A percentile compares a stretch with the other conserved stretches of the same genome.
phyloP scores from a whole-genome alignment of 2,888 invertebrate species.

The Punctoribates punctum region DNA sequence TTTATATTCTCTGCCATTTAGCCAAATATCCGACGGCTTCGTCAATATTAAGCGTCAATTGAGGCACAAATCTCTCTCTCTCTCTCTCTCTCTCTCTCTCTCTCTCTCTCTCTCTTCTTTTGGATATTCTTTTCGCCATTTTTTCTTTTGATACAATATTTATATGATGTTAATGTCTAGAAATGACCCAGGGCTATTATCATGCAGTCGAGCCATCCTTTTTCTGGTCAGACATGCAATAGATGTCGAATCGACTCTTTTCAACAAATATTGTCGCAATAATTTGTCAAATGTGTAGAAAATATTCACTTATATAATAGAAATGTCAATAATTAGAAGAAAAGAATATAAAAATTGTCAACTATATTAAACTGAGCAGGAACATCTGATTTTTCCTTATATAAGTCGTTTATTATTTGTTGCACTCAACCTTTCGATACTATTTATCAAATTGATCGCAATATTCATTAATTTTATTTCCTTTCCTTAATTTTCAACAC shows the following conservation, averaged over 20 bases:
- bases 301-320: not conserved
- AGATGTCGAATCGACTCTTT: not conserved
- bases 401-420: no score
- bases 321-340: not conserved
- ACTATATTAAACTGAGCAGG: no score
- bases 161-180: slow-evolving; percentile 8
- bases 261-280: slow-evolving; percentile 10
- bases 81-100: no score
- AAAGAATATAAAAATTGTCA: no score
- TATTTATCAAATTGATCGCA: no score
- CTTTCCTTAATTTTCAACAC: no score
- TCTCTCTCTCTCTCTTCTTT: not conserved
- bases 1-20: not conserved
- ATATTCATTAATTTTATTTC: no score
- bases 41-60: slow-evolving; percentile 26
- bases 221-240: not conserved
- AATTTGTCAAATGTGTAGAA: not conserved
- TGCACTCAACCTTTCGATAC: no score
- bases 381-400: no score
- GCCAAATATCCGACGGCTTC: slow-evolving; percentile 20
- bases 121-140: not conserved
- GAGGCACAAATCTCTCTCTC: no score
- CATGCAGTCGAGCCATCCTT: not conserved
- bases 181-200: not conserved
- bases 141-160: not conserved